These are phyloP conservation scores for Manis crassicaudata DNA, from an alignment of 2,797 vertebrate genomes.

Conservation along the genomic window DNA sequence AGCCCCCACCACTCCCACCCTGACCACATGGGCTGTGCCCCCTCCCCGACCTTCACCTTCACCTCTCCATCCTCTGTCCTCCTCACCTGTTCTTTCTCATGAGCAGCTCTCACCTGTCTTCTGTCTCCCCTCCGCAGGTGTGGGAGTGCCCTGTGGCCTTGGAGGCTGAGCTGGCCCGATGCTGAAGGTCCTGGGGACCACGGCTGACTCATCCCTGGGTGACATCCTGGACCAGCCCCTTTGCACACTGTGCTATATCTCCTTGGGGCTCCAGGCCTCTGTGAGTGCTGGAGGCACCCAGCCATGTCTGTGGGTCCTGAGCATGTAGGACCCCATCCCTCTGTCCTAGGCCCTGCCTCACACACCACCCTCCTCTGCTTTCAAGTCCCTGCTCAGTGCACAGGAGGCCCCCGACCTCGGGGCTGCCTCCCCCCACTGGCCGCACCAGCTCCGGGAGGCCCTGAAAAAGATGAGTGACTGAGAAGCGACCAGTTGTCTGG, in stretches of 20 bases:
- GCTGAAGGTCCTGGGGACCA: rapidly evolving
- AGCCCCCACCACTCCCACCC: neutral
- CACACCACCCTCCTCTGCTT: neutral
- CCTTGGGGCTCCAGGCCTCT: neutral
- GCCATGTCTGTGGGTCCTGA: rapidly evolving
- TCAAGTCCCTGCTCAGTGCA: neutral
- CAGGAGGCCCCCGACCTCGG: neutral
- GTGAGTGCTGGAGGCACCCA: neutral
- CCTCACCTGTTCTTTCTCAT: neutral
- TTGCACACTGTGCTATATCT: neutral
- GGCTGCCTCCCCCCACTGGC: neutral
- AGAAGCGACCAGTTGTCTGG: rapidly evolving
- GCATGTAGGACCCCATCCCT: rapidly evolving
- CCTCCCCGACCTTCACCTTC: neutral
- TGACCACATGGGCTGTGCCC: neutral
- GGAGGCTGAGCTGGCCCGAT: slow-evolving; percentile 42
- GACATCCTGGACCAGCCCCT: neutral
- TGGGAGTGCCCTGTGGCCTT: neutral
- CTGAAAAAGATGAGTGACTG: neutral
- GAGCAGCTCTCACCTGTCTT: neutral
- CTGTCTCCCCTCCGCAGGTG: neutral
- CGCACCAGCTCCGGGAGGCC: neutral
- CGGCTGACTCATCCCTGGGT: neutral
- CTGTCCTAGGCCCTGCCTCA: neutral
- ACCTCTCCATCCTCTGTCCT: neutral